Base-by-base conservation (phyloP, 2,797 vertebrate species). In the Novumbra hubbsi region DNA sequence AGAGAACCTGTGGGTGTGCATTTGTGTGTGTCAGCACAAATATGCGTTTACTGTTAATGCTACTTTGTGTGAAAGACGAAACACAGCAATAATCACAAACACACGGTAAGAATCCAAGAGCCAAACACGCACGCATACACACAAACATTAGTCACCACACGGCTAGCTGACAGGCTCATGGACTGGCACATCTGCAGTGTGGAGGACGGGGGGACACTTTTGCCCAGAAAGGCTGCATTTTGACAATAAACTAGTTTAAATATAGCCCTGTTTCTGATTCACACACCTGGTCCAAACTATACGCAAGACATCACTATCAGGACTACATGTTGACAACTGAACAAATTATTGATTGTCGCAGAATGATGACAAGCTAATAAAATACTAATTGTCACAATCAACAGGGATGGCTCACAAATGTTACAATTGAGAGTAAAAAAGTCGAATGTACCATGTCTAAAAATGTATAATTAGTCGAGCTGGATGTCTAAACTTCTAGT, bases 221-320 rank as follows among this genome's bases (percentile, higher is more conserved):
- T 83, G 86, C 81, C 84, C 81, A 83, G 71, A 73, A 83, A 92
- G 92, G 91, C 85, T 1, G 12, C 9, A 45, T 45, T 45, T 45
- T 14, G 41, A 45, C 41, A 3, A 1, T 45, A 79, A 72, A 73
- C 75, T 0, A 14, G 73, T 84, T 89, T 93, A 94, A 91, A 94
- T 92, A 94, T 94, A 94, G 88, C 83, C 80, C 70, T 83, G 84
- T 84, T 80, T 70, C 78, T 73, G 76, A 84, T 84, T 88, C 87
- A 81, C 78, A 76, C 11, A 45, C 41, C 41, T 45, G 2, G 41
- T 45, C 41, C 41, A 45, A 45, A 45, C 41, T 14, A 45, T 12
- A 45, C 41, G 11, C 41, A 9, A 2, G 41, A 45, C 34, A 38
- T 38, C 34, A 38, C 34, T 5, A 38, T 38, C 34, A 6, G 5